Base-by-base conservation (phyloP, 2,888 invertebrate species). In the Rhagium mordax region DNA sequence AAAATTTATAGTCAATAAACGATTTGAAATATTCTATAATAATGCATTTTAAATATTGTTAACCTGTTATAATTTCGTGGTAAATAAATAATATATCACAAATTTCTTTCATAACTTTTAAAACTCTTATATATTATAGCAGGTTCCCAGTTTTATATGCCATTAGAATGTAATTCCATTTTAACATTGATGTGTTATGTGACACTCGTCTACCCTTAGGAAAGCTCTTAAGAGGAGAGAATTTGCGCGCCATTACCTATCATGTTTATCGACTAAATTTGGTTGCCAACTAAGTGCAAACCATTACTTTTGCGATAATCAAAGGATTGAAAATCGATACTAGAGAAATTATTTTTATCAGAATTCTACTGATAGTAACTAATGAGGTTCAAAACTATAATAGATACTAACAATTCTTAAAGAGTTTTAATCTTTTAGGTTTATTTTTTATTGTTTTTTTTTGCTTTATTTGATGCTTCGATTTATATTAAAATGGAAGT, bases 201-300 rank as follows among this genome's bases (percentile, higher is more conserved):
- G 51, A 51, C 18, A 51, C 51, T 20, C 51, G 51, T 20, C 51
- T 51, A 20, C 51, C 18, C 51, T 51, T 51, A 51, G 51, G 18
- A 18, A 20, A 20, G 51, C 51, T 51, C 51, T 51, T 51, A 51
- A 20, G 20, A 49, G 49, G 20, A 51, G 51, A 18, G 3, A 51
- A 51, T 51, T 51, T 8, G 7, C 20, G 51, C 18, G 51, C 20
- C 51, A 51, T 51, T 51, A 51, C 8, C 18, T 51, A 51, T 51
- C 16, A 20, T 18, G 20, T 18, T 16, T 51, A 20, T 18, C 16
- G 18, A 20, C 51, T 51, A 7, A 51, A 51, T 51, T 51, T 51
- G 51, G 51, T 10, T 51, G 51, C 18, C 8, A 47, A 47, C 47
- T 51, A 20, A 20, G 8, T 51, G 51, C 16, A 20, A 51, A 51